Evolutionary conservation across 2,797 vertebrate species (phyloP).

Genomic region (Ciconia nigra): DNA sequence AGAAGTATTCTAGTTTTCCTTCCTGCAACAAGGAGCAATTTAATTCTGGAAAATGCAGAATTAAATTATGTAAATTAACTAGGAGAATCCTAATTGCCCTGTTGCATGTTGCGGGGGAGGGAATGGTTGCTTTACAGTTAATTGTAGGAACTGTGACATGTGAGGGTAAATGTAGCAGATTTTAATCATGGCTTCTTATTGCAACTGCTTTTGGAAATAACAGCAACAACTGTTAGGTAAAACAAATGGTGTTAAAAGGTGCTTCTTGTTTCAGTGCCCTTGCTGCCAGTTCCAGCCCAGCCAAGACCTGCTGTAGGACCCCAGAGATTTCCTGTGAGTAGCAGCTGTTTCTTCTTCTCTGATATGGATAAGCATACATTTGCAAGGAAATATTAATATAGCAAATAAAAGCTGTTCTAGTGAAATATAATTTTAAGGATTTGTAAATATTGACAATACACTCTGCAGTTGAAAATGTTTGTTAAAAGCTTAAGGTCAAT

Average conservation of each 20-base stretch:
- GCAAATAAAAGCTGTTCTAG: slow-evolving; percentile 81
- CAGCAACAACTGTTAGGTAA: slow-evolving; percentile 7
- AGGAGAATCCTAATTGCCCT: slow-evolving; percentile 42
- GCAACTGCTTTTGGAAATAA: slow-evolving; percentile 36
- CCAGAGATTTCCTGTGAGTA: slow-evolving; percentile 98
- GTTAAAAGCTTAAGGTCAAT: slow-evolving; percentile 85
- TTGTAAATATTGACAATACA: slow-evolving; percentile 86
- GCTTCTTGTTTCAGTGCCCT: slow-evolving; percentile 90
- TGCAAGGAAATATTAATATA: slow-evolving; percentile 81
- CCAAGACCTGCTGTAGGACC: slow-evolving; percentile 92
- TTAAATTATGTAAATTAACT: slow-evolving; percentile 35
- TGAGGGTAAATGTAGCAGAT: neutral
- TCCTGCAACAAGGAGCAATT: slow-evolving; percentile 11
- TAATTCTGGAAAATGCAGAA: slow-evolving; percentile 43
- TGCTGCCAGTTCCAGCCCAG: slow-evolving; percentile 94
- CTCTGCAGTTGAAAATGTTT: slow-evolving; percentile 81
- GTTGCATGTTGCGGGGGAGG: slow-evolving; percentile 22
- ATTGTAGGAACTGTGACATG: slow-evolving; percentile 3
- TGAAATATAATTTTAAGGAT: slow-evolving; percentile 82
- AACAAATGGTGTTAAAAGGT: slow-evolving; percentile 54
- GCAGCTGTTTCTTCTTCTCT: slow-evolving; percentile 80
- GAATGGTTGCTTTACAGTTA: slow-evolving; percentile 2
- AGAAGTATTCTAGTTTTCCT: neutral
- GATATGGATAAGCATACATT: slow-evolving; percentile 75
- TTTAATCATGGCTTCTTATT: neutral